Evolutionary conservation across 1,140 invertebrate genomes (phyloP), one percentile per base, ranked within the genome.

Genomic region (Diachasmimorpha longicaudata): DNA sequence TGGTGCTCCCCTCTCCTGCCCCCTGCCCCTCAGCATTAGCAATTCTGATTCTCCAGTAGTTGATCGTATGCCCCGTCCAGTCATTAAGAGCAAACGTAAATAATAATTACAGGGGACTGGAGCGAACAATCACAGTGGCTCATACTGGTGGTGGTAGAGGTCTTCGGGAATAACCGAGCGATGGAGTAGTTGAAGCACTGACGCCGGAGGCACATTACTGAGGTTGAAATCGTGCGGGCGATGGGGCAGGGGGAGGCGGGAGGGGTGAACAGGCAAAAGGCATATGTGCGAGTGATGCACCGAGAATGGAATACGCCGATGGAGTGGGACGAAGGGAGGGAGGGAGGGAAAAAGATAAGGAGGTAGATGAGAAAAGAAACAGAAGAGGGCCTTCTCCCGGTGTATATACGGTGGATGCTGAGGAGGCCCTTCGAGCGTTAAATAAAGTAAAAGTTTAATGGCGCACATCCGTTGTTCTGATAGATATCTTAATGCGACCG

Each of bases 401-500:
- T 8, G 58, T 37, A 68, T 68, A 68, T 37, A 16, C 31, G 58
- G 58, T 21, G 23, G 31, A 31, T 31, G 31, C 2, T 31, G 31
- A 31, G 31, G 58, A 25, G 66, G 66, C 74, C 78, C 70, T 77
- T 52, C 71, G 79, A 83, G 80, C 79, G 79, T 82, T 87, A 87
- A 88, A 87, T 86, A 86, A 86, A 87, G 81, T 87, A 87, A 86
- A 88, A 87, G 83, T 88, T 87, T 88, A 87, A 88, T 88, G 84
- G 85, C 79, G 84, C 84, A 85, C 86, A 87, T 87, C 86, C 86
- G 87, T 88, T 88, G 86, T 87, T 88, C 85, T 83, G 87, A 88
- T 88, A 87, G 84, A 87, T 88, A 88, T 88, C 87, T 88, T 87
- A 88, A 88, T 88, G 86, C 87, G 87, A 87, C 87, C 86, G 87